A percentile compares a stretch with the other conserved stretches of the same genome.
These are phyloP conservation scores for Procavia capensis DNA, from an alignment of 2,113 vertebrate species.

Conservation along the genomic window DNA sequence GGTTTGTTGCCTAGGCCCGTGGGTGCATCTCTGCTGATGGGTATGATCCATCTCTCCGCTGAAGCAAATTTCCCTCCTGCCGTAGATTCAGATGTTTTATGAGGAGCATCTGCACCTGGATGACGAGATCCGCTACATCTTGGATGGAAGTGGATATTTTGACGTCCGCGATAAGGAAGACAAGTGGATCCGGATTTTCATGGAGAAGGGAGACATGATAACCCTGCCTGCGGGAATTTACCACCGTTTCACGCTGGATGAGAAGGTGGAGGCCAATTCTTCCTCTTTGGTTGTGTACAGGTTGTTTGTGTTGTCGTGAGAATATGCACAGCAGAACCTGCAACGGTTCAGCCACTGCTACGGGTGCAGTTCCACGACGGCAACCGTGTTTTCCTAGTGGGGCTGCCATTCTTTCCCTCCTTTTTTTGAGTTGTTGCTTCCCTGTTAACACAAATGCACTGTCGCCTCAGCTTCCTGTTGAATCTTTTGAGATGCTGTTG, in stretches of 20 bases:
- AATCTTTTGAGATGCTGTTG: no score
- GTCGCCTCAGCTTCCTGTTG: no score
- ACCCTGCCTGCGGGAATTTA: constrained; percentile 96
- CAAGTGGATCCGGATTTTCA: constrained; percentile 93
- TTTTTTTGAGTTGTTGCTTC: no score
- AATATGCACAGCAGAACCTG: no score
- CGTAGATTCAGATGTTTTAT: constrained; percentile 94
- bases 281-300: no score
- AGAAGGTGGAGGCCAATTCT: constrained; percentile 85
- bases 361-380: no score
- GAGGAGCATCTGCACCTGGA: constrained; percentile 96
- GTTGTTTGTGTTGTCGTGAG: no score
- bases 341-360: no score
- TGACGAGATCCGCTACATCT: constrained; percentile 96
- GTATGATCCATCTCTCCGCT: background rate
- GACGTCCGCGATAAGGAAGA: constrained; percentile 94
- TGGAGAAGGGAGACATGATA: constrained; percentile 96
- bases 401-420: no score
- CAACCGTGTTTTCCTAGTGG: no score
- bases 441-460: no score
- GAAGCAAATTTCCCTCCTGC: background rate
- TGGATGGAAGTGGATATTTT: constrained; percentile 96
- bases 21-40: background rate
- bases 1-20: no score
- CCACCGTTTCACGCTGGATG: constrained; percentile 95